phyloP scores from a whole-genome alignment of 2,797 vertebrate species.

The Melanotaenia parkinsoni region DNA sequence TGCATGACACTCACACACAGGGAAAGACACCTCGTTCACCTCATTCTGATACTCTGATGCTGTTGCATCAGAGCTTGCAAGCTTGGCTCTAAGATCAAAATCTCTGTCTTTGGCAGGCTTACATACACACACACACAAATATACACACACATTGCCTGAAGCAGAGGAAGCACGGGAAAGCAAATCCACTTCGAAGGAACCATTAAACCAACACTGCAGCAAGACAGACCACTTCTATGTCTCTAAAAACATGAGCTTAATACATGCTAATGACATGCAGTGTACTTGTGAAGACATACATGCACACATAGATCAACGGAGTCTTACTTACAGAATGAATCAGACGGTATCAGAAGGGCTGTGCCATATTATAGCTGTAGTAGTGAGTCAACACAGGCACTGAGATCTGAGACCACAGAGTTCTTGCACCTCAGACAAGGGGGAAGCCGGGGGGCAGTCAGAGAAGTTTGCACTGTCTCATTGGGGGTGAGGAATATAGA shows the following conservation, averaged over 20 bases:
- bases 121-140: conserved; percentile 35
- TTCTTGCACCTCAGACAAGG: conserved; percentile 52
- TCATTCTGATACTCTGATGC: conserved; percentile 73
- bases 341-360: conserved; percentile 75
- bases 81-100: conserved; percentile 79
- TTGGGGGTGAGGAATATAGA: conserved; percentile 31
- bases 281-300: conserved; percentile 41
- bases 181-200: conserved; percentile 68
- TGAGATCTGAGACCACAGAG: conserved; percentile 62
- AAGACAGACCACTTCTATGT: conserved; percentile 45
- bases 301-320: conserved; percentile 34
- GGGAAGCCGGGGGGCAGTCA: conserved; percentile 29
- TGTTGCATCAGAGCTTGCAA: conserved; percentile 54
- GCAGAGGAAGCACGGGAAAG: conserved; percentile 71
- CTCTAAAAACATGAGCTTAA: conserved; percentile 44
- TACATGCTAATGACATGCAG: conserved; percentile 54
- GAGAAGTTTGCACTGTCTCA: conserved; percentile 58
- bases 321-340: conserved; percentile 84
- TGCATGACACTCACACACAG: conserved; percentile 25
- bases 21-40: conserved; percentile 47
- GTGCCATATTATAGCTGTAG: conserved; percentile 70
- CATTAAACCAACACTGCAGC: conserved; percentile 69
- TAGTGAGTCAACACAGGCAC: conserved; percentile 67
- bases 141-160: conserved; percentile 52
- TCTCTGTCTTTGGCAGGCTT: conserved; percentile 66